Conservation (phyloP, 2,797 vertebrate species). For the Eulemur mongoz region DNA sequence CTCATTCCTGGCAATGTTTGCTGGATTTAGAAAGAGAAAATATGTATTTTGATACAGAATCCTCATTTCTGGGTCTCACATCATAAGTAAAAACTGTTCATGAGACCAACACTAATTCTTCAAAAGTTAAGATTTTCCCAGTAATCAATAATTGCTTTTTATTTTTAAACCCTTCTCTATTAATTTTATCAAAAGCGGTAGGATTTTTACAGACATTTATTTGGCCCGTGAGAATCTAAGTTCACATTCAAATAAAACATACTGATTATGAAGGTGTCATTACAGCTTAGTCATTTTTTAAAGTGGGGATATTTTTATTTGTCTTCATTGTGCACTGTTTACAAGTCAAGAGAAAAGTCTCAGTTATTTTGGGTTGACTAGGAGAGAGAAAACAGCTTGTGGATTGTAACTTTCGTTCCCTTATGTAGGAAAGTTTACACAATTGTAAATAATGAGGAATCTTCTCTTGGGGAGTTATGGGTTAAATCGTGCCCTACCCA, state of each 20-base stretch:
- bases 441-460: not conserved
- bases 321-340: not conserved
- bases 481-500: not conserved
- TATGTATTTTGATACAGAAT: not conserved
- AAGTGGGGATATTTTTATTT: not conserved
- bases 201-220: not conserved
- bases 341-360: not conserved
- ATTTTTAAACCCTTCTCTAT: not conserved
- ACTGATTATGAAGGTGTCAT: not conserved
- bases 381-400: not conserved
- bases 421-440: not conserved
- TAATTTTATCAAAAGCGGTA: conserved; percentile 33
- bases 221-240: not conserved
- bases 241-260: conserved; percentile 1
- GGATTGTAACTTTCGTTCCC: not conserved
- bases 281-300: not conserved
- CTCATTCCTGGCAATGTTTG: not conserved
- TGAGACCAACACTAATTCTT: not conserved
- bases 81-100: not conserved
- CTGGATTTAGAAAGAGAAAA: not conserved
- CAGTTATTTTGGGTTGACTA: not conserved
- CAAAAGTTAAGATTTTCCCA: not conserved
- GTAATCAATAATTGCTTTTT: not conserved
- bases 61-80: not conserved
- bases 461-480: not conserved